Evolutionary conservation across 2,113 vertebrate species (phyloP).

Genomic region (Oreocharis arfaki): DNA sequence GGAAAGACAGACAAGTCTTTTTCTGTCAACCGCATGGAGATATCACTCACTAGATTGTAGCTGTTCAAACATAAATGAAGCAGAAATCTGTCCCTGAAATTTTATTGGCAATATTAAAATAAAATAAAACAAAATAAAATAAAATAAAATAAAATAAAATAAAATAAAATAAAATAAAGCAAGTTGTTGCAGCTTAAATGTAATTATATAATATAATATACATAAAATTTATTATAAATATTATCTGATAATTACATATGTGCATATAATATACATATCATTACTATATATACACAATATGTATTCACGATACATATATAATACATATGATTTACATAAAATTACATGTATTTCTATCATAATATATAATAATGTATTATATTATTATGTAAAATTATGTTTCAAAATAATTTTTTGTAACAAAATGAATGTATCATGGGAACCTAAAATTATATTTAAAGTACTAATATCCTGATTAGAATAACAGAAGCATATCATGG

Average conservation of each 20-base stretch:
- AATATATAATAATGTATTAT: background rate
- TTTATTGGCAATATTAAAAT: background rate
- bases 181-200: background rate
- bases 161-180: background rate
- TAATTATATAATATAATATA: background rate
- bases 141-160: background rate
- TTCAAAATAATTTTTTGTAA: background rate
- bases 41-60: background rate
- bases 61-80: background rate
- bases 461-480: background rate
- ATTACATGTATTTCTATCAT: background rate
- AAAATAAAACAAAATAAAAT: background rate
- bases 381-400: background rate
- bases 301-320: rapidly evolving
- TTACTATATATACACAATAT: background rate
- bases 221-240: too few species aligned
- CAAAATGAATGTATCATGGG: background rate
- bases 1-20: background rate
- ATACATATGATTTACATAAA: background rate
- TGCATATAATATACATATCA: background rate
- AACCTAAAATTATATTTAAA: background rate
- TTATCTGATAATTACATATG: background rate
- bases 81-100: background rate
- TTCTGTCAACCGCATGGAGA: background rate
- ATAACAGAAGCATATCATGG: background rate